A percentile compares a stretch with the other conserved stretches of the same genome.
Evolutionary conservation across 2,113 vertebrate species (phyloP).

Genomic region (Gadus chalcogrammus): DNA sequence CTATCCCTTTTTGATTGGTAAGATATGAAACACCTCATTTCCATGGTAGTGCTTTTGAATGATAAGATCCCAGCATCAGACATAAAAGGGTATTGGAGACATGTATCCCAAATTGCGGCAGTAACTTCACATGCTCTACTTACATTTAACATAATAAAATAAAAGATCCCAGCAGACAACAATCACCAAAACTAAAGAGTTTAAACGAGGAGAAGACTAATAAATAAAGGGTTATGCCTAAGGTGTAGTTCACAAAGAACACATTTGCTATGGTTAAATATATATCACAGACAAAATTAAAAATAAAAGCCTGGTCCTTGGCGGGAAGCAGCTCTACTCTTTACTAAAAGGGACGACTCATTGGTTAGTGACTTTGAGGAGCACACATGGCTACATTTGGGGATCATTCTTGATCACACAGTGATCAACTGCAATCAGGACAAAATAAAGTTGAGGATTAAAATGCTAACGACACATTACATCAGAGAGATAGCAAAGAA

Average conservation of each 20-base stretch:
- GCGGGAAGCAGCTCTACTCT: too few relatives aligned
- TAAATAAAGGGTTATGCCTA: not conserved
- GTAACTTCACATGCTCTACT: not conserved
- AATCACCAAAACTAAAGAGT: not conserved
- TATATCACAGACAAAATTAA: too few relatives aligned
- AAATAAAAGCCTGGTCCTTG: too few relatives aligned
- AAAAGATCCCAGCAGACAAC: slow-evolving; percentile 6
- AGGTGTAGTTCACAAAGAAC: too few relatives aligned
- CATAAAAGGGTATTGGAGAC: slow-evolving; percentile 24
- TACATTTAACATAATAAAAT: slow-evolving; percentile 32
- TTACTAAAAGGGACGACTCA: not conserved
- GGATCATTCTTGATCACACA: slow-evolving; percentile 27
- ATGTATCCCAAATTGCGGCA: slow-evolving; percentile 26
- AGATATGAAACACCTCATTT: slow-evolving; percentile 7
- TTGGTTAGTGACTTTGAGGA: slow-evolving; percentile 50
- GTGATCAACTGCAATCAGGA: slow-evolving; percentile 27
- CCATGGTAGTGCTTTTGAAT: not conserved
- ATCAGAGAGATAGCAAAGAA: slow-evolving; percentile 5
- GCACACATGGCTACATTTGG: slow-evolving; percentile 15
- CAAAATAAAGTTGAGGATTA: slow-evolving; percentile 28
- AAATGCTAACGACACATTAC: slow-evolving; percentile 29
- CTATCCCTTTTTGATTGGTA: slow-evolving; percentile 3
- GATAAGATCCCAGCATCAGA: slow-evolving; percentile 9
- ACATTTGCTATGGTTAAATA: too few relatives aligned
- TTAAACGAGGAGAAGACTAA: slow-evolving; percentile 6